Evolutionary conservation across 2,113 vertebrate genomes (phyloP).

Genomic region (Pseudorectes ferrugineus): DNA sequence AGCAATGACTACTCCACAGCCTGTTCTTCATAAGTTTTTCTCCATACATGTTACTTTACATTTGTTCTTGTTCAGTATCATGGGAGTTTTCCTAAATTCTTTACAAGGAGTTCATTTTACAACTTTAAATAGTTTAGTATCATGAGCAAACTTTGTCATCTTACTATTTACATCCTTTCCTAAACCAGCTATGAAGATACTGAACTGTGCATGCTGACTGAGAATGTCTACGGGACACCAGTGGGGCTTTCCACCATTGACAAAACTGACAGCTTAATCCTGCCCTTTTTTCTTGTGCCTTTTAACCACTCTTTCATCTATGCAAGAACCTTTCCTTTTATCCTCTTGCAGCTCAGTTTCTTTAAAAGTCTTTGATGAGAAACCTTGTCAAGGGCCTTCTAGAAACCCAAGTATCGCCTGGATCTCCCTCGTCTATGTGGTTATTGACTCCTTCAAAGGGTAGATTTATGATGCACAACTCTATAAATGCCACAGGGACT

Average conservation of each 20-base stretch:
- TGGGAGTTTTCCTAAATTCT: background rate
- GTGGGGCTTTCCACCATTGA: background rate
- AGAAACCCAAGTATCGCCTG: background rate
- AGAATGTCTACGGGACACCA: background rate
- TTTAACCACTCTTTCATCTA: conserved; percentile 39
- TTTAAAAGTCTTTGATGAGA: conserved; percentile 38
- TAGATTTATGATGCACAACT: conserved; percentile 4
- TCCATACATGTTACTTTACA: background rate
- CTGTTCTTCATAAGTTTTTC: background rate
- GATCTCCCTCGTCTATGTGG: background rate
- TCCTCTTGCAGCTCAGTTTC: background rate
- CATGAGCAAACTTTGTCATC: background rate
- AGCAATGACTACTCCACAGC: background rate
- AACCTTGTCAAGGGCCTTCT: background rate
- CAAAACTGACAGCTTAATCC: conserved; percentile 35
- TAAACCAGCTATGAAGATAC: background rate
- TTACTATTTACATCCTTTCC: background rate
- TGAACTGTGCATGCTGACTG: background rate
- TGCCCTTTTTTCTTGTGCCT: background rate
- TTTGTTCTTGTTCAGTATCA: background rate
- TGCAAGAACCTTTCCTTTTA: conserved; percentile 20
- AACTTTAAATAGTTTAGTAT: background rate
- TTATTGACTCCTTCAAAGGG: conserved; percentile 18
- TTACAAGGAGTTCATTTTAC: background rate
- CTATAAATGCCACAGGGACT: background rate